Evolutionary conservation across 1,140 invertebrate genomes (phyloP), one percentile per base, ranked within the genome.

Genomic region (Bilobella aurantiaca): DNA sequence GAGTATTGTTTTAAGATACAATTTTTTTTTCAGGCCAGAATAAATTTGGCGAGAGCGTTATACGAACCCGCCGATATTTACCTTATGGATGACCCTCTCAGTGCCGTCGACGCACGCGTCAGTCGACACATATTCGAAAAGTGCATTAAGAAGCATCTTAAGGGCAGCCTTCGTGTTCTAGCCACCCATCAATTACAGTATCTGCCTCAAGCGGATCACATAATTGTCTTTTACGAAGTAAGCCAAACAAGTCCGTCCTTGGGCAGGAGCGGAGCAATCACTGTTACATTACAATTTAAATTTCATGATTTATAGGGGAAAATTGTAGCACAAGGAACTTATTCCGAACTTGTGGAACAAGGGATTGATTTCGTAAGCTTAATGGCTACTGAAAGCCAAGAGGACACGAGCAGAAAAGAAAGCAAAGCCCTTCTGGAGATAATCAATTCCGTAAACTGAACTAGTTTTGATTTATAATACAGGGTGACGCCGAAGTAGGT

Each of bases 311-410:
- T 49, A 1, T 28, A 72, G 67, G 67, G 85, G 3, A 72, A 69
- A 21, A 78, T 86, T n/a, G 75, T 79, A 37, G 78, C 79, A 1
- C 77, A 82, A 75, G 85, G 82, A 53, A 80, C 80, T 0, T 85
- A 82, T 59, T 75, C 80, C 25, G 77, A 84, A 67, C 75, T 87
- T 2, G 74, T 80, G 23, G 77, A 74, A 0, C 79, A 80, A 25
- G 84, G 83, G 2, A 77, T 85, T 62, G 84, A 86, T 70, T 87
- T 88, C 70, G 83, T 84, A 0, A 82, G 82, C 34, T 72, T 87
- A 37, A 74, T 86, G 21, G 47, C 66, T 1, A 77, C 77, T n/a
- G 77, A 79, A 46, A 77, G 29, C 18, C 67, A 64, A 62, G 64
- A 69, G 29, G 67, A 64, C n/a, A 29, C 57, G 3, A 61, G 60